phyloP scores from a whole-genome alignment of 2,888 invertebrate species.

The Chalcis sispes region DNA sequence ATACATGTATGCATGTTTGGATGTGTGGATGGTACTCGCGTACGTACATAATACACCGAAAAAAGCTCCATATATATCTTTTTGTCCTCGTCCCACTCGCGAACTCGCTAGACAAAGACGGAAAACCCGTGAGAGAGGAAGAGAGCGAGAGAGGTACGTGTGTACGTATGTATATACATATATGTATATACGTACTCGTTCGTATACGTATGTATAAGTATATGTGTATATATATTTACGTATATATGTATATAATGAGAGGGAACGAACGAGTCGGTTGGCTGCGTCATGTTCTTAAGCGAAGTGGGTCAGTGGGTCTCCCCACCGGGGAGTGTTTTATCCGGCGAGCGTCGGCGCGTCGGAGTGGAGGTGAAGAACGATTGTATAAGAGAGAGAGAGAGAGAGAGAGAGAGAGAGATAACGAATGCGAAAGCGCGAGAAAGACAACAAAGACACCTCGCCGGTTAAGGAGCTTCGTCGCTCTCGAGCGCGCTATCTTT shows the following conservation, averaged over 20 bases:
- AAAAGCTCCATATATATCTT: conserved; percentile 46
- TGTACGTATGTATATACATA: neutral
- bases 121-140: conserved; percentile 7
- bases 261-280: conserved; percentile 43
- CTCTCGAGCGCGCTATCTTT: conserved; percentile 5
- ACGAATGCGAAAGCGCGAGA: neutral
- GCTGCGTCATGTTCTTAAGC: conserved; percentile 75
- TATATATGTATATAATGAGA: conserved; percentile 38
- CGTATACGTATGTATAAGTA: neutral
- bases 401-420: conserved; percentile 12
- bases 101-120: conserved; percentile 40
- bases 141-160: neutral
- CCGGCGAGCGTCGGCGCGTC: conserved; percentile 53
- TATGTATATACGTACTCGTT: neutral
- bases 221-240: neutral
- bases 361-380: conserved; percentile 23
- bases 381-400: conserved; percentile 6
- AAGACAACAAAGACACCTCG: neutral
- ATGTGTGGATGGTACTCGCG: neutral
- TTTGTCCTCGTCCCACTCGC: conserved; percentile 50
- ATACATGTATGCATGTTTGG: too few relatives aligned
- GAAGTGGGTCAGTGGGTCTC: conserved; percentile 92
- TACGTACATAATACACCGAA: conserved; percentile 34
- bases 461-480: conserved; percentile 33
- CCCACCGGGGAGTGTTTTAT: conserved; percentile 78